phyloP scores from a whole-genome alignment of 2,113 vertebrate species.

The Lichenostomus cassidix region DNA sequence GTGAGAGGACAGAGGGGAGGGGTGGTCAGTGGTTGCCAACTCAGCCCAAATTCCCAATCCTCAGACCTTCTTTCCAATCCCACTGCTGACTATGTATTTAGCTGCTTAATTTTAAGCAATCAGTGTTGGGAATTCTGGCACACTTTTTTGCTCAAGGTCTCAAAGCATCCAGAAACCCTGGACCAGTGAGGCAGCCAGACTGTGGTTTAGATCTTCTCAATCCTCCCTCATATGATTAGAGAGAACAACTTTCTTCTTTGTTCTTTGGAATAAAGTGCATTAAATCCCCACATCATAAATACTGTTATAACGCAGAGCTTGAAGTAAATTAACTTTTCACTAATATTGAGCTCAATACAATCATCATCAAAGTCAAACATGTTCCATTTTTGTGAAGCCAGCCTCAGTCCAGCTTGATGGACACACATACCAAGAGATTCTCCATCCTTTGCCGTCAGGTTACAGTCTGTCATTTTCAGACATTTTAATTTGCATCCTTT shows the following conservation, averaged over 20 bases:
- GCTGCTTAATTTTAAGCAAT: not conserved
- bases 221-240: not conserved
- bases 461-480: constrained; percentile 82
- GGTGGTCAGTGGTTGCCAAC: not conserved
- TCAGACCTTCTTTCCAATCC: not conserved
- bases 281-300: not conserved
- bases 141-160: not conserved
- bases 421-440: constrained; percentile 75
- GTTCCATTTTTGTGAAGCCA: not conserved
- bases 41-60: not conserved
- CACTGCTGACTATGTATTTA: not conserved
- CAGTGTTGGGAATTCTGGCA: not conserved
- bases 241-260: not conserved
- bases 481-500: constrained; percentile 70
- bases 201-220: not conserved
- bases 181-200: not conserved
- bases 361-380: not conserved
- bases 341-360: not conserved
- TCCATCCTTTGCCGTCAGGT: constrained; percentile 78
- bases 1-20: not conserved
- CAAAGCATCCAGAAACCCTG: not conserved
- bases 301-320: not conserved
- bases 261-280: not conserved
- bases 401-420: not conserved
- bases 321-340: not conserved